Base-by-base conservation (phyloP, 2,888 invertebrate genomes). In the Schrankia costaestrigalis region DNA sequence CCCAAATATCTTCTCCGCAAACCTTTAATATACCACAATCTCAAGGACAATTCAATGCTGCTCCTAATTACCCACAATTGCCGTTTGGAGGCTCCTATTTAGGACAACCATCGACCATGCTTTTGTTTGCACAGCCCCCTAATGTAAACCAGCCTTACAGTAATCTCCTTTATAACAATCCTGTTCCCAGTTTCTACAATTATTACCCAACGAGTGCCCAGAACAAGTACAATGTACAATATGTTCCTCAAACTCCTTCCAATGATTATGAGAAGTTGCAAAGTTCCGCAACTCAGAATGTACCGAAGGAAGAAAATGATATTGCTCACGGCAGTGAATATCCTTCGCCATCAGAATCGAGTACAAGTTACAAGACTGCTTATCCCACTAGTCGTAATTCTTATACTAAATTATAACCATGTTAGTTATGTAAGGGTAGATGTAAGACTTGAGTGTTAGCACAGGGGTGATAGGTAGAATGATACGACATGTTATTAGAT, bases 241-340 rank as follows among this genome's bases (percentile, higher is more conserved):
- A 79, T 33, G 52, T 64, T 1, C 51, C 71, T 1, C 60, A 70
- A 13, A 60, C 66, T 2, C 56, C 49, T 3, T 28, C 71, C 1
- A 44, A 60, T 10, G 88, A 84, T 24, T 83, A 80, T 40, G 83
- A 83, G 2, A 84, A 80, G 48, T 34, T 65, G 4, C 77, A 72
- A 43, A 58, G 60, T 6, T 59, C 78, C 2, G 34, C 67, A 2
- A 45, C 71, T 0, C 79, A 79, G 39, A 69, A 50, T 37, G 35
- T 67, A n/a, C 46, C 72, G 0, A 88, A 88, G 38, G 82, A 83
- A 11, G 86, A 87, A 8, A 78, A 74, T 39, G 81, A 85, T 35
- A 63, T 77, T 7, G 43, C 58, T 0, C 78, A 75, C 9, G 73
- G 52, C 22, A 65, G 57, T 36, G 87, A 88, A 17, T 85, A 80